Conservation (phyloP, 1,140 invertebrate genomes). For the Cydia pomonella region DNA sequence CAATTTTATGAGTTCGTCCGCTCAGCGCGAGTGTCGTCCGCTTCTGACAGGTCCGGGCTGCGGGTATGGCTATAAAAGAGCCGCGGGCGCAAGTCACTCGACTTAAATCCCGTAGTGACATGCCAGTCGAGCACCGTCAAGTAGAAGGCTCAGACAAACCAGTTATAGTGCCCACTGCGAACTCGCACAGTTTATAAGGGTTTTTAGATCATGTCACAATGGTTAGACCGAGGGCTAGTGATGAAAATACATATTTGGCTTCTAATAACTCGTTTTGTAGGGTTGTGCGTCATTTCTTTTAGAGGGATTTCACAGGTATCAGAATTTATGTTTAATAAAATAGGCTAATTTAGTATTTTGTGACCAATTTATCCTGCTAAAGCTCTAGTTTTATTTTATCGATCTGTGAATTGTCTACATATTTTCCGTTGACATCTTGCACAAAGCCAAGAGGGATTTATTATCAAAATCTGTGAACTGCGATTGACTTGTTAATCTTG, state of each 20-base stretch:
- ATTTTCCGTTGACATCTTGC: too few relatives aligned
- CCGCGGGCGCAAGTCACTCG: not conserved
- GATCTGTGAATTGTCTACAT: too few relatives aligned
- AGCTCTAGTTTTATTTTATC: too few relatives aligned
- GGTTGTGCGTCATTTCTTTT: slow-evolving; percentile 14
- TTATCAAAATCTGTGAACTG: too few relatives aligned
- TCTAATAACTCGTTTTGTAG: slow-evolving; percentile 1
- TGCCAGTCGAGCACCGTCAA: not conserved
- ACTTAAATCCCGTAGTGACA: not conserved
- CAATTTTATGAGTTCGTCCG: slow-evolving; percentile 10
- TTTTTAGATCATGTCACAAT: not conserved
- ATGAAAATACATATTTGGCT: not conserved
- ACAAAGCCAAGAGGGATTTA: too few relatives aligned
- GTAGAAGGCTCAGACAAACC: not conserved
- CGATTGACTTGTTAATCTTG: too few relatives aligned
- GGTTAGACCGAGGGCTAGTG: not conserved
- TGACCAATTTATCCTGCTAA: too few relatives aligned
- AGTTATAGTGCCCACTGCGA: not conserved
- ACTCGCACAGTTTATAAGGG: not conserved
- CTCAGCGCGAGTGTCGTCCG: slow-evolving; percentile 1
- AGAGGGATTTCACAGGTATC: not conserved
- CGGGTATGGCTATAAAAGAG: not conserved
- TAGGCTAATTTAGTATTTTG: too few relatives aligned
- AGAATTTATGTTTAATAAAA: not conserved
- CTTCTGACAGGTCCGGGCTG: slow-evolving; percentile 12